Percentiles rank a stretch among this genome's conserved stretches.
These are phyloP conservation scores for Phrynocephalus versicolor DNA, from an alignment of 2,113 vertebrate species.

Conservation along the genomic window DNA sequence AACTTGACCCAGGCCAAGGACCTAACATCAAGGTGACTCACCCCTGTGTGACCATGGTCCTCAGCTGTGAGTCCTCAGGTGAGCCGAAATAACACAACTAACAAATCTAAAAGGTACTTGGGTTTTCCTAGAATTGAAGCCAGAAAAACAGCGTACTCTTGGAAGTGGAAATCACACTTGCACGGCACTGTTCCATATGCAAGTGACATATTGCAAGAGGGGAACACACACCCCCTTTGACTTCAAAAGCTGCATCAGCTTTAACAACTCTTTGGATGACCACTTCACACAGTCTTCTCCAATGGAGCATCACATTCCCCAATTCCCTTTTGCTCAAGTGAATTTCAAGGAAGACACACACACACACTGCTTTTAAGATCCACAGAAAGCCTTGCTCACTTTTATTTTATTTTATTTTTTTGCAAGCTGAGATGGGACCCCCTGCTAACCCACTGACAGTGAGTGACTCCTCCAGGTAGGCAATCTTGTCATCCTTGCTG, in stretches of 20 bases:
- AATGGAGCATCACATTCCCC: slow-evolving; percentile 39
- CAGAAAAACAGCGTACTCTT: no score
- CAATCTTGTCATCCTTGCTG: slow-evolving; percentile 34
- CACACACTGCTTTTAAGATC: slow-evolving; percentile 21
- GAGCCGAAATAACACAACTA: no score
- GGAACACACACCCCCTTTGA: background rate
- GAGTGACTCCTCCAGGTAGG: slow-evolving; percentile 31
- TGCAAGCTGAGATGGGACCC: slow-evolving; percentile 40
- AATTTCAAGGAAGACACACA: slow-evolving; percentile 40
- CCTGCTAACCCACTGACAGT: slow-evolving; percentile 42
- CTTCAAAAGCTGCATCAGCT: slow-evolving; percentile 47
- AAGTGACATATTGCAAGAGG: no score
- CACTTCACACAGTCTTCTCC: slow-evolving; percentile 45
- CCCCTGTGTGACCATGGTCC: no score
- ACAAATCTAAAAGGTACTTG: no score
- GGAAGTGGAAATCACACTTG: no score
- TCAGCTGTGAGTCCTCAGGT: no score
- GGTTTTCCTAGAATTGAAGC: no score
- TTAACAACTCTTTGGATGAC: slow-evolving; percentile 49
- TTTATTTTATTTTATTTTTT: slow-evolving; percentile 26
- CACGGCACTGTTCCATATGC: no score
- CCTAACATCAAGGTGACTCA: no score
- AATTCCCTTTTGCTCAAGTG: slow-evolving; percentile 42
- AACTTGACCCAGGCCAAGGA: no score
- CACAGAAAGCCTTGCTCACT: slow-evolving; percentile 32